phyloP scores from a whole-genome alignment of 2,113 vertebrate genomes.

The Cryptotis parvus region DNA sequence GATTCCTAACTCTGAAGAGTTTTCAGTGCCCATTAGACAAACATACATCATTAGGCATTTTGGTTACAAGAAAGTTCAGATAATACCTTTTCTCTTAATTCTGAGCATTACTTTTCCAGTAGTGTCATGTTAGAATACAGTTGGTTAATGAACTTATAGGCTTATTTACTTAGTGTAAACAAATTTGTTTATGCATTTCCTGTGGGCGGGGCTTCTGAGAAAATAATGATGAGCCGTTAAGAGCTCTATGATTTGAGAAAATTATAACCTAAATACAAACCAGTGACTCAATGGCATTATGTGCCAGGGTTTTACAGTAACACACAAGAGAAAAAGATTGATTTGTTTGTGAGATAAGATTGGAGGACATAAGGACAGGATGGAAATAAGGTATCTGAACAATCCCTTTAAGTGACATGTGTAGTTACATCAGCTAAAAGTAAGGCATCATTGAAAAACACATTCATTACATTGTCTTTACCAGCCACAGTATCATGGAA shows the following conservation, averaged over 20 bases:
- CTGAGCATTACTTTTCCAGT: neutral
- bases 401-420: neutral
- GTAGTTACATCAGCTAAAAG: neutral
- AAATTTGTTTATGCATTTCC: neutral
- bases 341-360: neutral
- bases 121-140: neutral
- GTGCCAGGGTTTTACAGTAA: neutral
- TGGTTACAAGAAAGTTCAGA: neutral
- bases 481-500: neutral
- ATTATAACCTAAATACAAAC: neutral
- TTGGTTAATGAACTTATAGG: neutral
- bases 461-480: neutral
- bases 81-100: neutral
- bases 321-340: neutral
- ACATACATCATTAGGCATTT: neutral
- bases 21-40: neutral
- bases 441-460: neutral
- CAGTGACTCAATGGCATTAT: neutral
- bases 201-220: neutral
- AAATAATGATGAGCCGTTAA: slow-evolving; percentile 22
- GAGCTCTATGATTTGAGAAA: neutral
- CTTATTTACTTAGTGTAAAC: neutral
- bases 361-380: neutral
- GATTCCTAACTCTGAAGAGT: neutral
- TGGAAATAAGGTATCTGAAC: too few relatives aligned